Conservation (phyloP, 1,140 invertebrate species). For the Campodea augens region DNA sequence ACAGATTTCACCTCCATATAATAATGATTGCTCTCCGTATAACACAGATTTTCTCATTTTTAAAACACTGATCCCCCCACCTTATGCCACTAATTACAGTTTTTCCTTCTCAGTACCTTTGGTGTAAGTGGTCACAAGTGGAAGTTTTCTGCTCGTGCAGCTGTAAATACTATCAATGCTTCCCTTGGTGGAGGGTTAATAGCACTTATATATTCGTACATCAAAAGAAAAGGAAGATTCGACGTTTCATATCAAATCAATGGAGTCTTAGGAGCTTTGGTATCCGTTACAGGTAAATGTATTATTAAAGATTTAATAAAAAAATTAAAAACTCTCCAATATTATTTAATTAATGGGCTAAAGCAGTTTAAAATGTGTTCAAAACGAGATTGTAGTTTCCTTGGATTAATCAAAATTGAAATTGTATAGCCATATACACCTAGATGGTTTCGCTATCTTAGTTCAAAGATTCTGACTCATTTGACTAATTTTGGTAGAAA, state of each 20-base stretch:
- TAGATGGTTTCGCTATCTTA: neutral
- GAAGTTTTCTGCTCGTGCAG: conserved; percentile 30
- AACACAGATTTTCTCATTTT: too few relatives aligned
- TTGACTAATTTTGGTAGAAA: too few relatives aligned
- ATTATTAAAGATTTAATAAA: neutral
- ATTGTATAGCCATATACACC: neutral
- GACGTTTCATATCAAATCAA: conserved; percentile 29
- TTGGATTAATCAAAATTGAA: neutral
- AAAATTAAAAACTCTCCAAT: neutral
- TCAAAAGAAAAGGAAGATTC: conserved; percentile 24
- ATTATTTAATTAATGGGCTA: neutral
- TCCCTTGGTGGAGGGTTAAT: conserved; percentile 31
- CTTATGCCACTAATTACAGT: too few relatives aligned
- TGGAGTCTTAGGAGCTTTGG: conserved; percentile 30
- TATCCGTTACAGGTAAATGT: conserved; percentile 29
- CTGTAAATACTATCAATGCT: conserved; percentile 29
- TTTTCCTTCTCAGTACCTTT: conserved; percentile 26
- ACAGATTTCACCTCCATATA: too few relatives aligned
- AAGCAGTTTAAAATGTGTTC: neutral
- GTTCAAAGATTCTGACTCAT: too few relatives aligned
- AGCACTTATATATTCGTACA: conserved; percentile 23
- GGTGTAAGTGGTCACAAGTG: conserved; percentile 30
- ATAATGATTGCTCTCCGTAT: too few relatives aligned
- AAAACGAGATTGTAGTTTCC: neutral
- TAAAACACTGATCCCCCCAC: too few relatives aligned